Base-by-base conservation (phyloP, 2,888 invertebrate genomes). In the Autographa gamma region DNA sequence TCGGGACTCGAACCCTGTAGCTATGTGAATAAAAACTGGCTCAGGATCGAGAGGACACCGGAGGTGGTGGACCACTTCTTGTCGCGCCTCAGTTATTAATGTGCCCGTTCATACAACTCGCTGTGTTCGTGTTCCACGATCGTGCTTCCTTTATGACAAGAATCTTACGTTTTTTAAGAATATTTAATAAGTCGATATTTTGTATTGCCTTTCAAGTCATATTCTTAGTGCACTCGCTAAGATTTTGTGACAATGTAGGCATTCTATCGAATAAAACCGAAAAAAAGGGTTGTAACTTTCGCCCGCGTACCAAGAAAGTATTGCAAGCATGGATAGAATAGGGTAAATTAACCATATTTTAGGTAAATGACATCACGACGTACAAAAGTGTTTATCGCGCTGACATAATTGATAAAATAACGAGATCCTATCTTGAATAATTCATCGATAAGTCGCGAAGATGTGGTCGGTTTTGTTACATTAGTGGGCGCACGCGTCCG, bases 401-500 rank as follows among this genome's bases (percentile, higher is more conserved):
- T 78, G 71, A 79, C 71, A 76, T 83, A 82, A 84, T 84, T 82
- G 77, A 80, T 83, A 77, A 84, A 79, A 80, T 76, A 74, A 76
- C 72, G 71, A 78, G 83, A 83, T 84, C 77, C 63, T 69, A 79
- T 76, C 71, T 70, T 87, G 82, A 87, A 88, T 88, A 80, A 87
- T 88, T 84, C 85, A 88, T 74, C 71, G 77, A 73, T 79, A 83
- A 82, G 70, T 79, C 66, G 82, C 80, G 74, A 73, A 73, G 71
- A 82, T 76, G 82, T 73, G 74, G 73, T 71, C 73, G 76, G 76
- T 76, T 81, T 84, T 85, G 78, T 83, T 73, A 74, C 80, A 79
- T 76, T 80, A 80, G 80, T 77, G 69, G 76, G 77, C 83, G 89
- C 91, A 88, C 91, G 90, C 90, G 91, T 86, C 84, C 82, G 82